A percentile compares a stretch with the other conserved stretches of the same genome.
These are phyloP conservation scores for Empidonax traillii DNA, from an alignment of 2,113 vertebrate species.

Conservation along the genomic window DNA sequence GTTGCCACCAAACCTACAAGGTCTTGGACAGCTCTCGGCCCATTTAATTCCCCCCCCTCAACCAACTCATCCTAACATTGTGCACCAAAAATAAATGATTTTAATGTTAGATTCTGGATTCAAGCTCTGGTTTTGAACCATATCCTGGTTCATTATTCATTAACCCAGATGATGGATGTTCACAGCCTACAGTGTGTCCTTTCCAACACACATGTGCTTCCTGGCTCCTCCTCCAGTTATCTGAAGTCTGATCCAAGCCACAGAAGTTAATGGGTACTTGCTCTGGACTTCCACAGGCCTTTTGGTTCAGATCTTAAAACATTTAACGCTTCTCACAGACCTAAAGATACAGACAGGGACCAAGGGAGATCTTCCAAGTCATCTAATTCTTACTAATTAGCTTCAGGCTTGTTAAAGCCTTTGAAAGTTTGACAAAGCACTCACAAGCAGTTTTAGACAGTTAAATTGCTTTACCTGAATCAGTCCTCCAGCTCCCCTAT, in stretches of 20 bases:
- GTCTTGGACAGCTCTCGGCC: neutral
- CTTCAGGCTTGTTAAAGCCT: neutral
- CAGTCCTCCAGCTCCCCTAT: neutral
- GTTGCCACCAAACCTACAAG: neutral
- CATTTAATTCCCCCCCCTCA: neutral
- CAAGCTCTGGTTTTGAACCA: neutral
- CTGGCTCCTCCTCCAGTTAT: neutral
- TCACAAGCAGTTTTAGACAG: neutral
- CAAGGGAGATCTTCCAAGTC: neutral
- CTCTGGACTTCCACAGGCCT: neutral
- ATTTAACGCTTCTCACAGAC: neutral
- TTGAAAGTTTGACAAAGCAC: neutral
- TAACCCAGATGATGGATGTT: neutral
- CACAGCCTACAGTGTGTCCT: neutral
- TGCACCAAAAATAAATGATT: accelerated
- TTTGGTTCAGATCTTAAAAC: neutral
- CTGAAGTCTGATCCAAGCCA: neutral
- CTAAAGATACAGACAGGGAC: neutral
- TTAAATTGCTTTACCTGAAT: neutral
- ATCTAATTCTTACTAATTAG: neutral
- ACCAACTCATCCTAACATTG: neutral
- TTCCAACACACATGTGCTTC: neutral
- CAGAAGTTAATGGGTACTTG: neutral
- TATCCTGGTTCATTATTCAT: neutral
- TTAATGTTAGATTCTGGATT: neutral